phyloP scores from a whole-genome alignment of 2,888 invertebrate species.

The Leucania comma region DNA sequence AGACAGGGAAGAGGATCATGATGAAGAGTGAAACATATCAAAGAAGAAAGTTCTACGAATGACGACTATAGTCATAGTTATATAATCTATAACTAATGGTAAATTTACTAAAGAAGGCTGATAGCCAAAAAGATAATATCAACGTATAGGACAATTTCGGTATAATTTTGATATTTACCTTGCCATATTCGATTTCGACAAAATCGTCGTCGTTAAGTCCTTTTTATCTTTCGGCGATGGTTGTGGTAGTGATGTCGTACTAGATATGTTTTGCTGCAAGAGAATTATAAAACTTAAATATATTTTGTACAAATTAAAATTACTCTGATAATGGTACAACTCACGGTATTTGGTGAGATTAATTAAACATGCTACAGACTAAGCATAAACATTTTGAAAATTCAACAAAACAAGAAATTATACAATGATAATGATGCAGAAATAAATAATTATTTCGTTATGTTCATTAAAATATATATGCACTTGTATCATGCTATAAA shows the following conservation, averaged over 20 bases:
- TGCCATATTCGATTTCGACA: slow-evolving; percentile 95
- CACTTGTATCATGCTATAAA: slow-evolving; percentile 35
- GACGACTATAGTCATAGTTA: background rate
- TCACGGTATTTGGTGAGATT: slow-evolving; percentile 63
- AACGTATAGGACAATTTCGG: too few relatives aligned
- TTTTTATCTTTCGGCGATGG: slow-evolving; percentile 91
- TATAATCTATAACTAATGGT: too few relatives aligned
- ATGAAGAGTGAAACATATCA: background rate
- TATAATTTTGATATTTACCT: slow-evolving; percentile 89
- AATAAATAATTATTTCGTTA: slow-evolving; percentile 7
- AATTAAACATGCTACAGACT: slow-evolving; percentile 55
- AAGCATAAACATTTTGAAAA: slow-evolving; percentile 19
- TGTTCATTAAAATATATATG: background rate
- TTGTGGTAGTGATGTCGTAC: slow-evolving; percentile 85
- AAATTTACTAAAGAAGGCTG: background rate
- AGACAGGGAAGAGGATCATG: too few relatives aligned
- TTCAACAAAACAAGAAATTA: slow-evolving; percentile 15
- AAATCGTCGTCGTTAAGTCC: slow-evolving; percentile 91
- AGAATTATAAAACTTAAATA: slow-evolving; percentile 25
- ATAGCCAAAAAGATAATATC: background rate
- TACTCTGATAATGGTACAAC: slow-evolving; percentile 15
- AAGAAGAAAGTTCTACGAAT: background rate
- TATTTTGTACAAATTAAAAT: background rate
- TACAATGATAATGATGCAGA: slow-evolving; percentile 6
- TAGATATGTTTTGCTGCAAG: slow-evolving; percentile 90